Evolutionary conservation across 2,113 vertebrate species (phyloP), one percentile per base, ranked within the genome.

Genomic region (Calypte anna): DNA sequence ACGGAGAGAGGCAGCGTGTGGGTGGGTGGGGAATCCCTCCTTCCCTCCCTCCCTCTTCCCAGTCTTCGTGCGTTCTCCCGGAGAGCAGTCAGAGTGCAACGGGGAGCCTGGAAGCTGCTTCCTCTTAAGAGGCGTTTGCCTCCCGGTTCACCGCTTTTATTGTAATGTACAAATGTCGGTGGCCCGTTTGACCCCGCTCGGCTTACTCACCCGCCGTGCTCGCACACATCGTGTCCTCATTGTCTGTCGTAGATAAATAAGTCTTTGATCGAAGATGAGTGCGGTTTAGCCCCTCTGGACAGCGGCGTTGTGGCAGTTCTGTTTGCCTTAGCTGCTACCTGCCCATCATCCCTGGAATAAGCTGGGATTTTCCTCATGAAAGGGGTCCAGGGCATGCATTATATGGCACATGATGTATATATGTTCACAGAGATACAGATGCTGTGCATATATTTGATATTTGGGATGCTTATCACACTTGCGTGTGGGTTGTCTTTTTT

Each of bases 21-120:
- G 87, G 93, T 57, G 90, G 90, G 80, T 62, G 91, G 94, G 96
- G 91, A 96, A 95, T 95, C 94, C 96, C 93, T 86, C 82, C 92
- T 69, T 31, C 53, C 53, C 20, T 50, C 50, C 50, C 50, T 22
- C 48, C 46, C 46, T 46, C 19, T 19, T 19, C 19, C 2, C 48
- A 10, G 24, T 23, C 53, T 28, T 24, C 53, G 7, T 64, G 82
- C 77, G 0, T 77, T 82, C 79, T 36, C 66, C 13, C 50, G 61
- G 50, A 38, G 70, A 82, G 78, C 81, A 44, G 80, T 73, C 89
- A 75, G 74, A 91, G 83, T n/a, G 92, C 85, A 5, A 31, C 30
- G 55, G 46, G 87, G 57, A 91, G 69, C 72, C 55, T 43, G 82
- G 55, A 13, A 93, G 77, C 83, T 61, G 82, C 62, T 86, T 48